These are phyloP conservation scores for Amblyjoppa fuscipennis DNA, from an alignment of 2,888 invertebrate species.

Conservation along the genomic window DNA sequence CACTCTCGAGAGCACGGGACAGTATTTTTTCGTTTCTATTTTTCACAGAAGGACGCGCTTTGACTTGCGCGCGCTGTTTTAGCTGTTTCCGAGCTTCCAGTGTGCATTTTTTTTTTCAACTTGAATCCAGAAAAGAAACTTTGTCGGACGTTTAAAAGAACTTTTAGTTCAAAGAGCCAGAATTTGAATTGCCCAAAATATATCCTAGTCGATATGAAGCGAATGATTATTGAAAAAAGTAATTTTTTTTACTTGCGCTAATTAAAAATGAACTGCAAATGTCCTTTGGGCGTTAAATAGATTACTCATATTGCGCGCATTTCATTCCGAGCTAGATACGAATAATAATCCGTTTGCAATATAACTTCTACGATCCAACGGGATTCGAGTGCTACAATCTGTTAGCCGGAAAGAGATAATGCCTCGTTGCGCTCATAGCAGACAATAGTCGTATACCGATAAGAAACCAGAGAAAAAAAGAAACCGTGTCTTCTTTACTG, in stretches of 20 bases:
- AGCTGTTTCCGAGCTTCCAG: not conserved
- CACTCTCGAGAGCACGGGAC: conserved; percentile 17
- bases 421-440: conserved; percentile 41
- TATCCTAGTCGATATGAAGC: too few relatives aligned
- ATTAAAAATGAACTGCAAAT: too few relatives aligned
- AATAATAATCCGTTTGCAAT: conserved; percentile 50
- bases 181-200: too few relatives aligned
- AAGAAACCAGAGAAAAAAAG: conserved; percentile 44
- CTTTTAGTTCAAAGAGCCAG: too few relatives aligned
- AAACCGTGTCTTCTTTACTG: conserved; percentile 22
- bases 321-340: not conserved
- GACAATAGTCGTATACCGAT: conserved; percentile 48
- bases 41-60: conserved; percentile 34
- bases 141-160: too few relatives aligned
- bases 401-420: conserved; percentile 55
- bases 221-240: too few relatives aligned
- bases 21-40: conserved; percentile 58
- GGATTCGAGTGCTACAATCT: conserved; percentile 47
- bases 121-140: too few relatives aligned
- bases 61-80: not conserved
- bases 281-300: not conserved
- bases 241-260: too few relatives aligned
- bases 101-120: too few relatives aligned
- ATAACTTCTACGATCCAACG: conserved; percentile 31
- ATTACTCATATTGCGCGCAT: not conserved